Base-by-base conservation (phyloP, 2,888 invertebrate species). In the Cheilosia scutellata region DNA sequence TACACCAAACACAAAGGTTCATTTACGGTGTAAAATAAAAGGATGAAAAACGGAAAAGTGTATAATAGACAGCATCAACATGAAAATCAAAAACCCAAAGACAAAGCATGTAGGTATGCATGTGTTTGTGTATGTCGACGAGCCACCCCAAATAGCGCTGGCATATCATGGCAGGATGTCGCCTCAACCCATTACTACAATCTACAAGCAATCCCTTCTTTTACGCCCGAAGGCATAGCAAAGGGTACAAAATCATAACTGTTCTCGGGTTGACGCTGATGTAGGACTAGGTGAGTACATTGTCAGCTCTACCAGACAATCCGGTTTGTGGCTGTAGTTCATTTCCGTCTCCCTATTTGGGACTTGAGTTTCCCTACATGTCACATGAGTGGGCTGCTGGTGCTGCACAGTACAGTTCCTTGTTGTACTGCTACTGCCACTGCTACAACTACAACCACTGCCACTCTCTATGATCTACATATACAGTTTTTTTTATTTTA, bases 211-310 rank as follows among this genome's bases (percentile, higher is more conserved):
- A 55, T 57, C 33, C 68, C 55, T 68, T 42, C 25, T 25, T 51
- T 51, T 2, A 25, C 29, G 13, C 25, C 58, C 37, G 7, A 27
- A 13, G 37, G 63, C 49, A 49, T 55, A 40, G 47, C 40, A 37
- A 51, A 44, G 70, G 75, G 76, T 65, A 76, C 72, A 63, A 72
- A 68, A 82, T 86, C 82, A 82, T 82, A 82, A 86, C 80, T 82
- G 82, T 82, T 86, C 66, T 72, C 72, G 86, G 82, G 76, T 82
- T 82, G 86, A 72, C 82, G 82, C 82, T 77, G 82, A 82, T 86
- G 86, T 86, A 86, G 86, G 77, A 82, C 82, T 82, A 86, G 76
- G 76, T 77, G 86, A 76, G 76, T 76, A 86, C 86, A 82, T 82
- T 82, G 72, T 86, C 86, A 86, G 82, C 76, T 82, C 60, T 68